phyloP scores from a whole-genome alignment of 1,140 invertebrate genomes.

The fruit fly (Drosophila melanogaster) region Release_6_plus_ISO1_MT NT_037436.4:14806501-14807000 shows the following conservation, averaged over 20 bases:
- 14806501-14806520: too few species aligned
- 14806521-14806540: too few species aligned
- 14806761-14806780: slow-evolving; percentile 16
- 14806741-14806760: slow-evolving; percentile 5
- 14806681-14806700: slow-evolving; percentile 1
- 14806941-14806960: slow-evolving; percentile 50
- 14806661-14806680: background rate
- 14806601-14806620: too few species aligned
- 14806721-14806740: background rate
- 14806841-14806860: slow-evolving; percentile 42
- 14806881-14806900: slow-evolving; percentile 43
- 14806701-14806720: background rate
- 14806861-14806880: slow-evolving; percentile 37
- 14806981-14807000: background rate
- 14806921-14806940: slow-evolving; percentile 34
- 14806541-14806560: too few species aligned
- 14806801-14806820: slow-evolving; percentile 25
- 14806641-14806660: background rate
- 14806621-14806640: too few species aligned
- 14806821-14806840: slow-evolving; percentile 37
- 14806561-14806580: too few species aligned
- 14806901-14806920: slow-evolving; percentile 33
- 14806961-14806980: slow-evolving; percentile 21
- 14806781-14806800: background rate
- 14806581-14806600: too few species aligned